Evolutionary conservation across 2,113 vertebrate genomes (phyloP).

Genomic region (Grantiella picta): DNA sequence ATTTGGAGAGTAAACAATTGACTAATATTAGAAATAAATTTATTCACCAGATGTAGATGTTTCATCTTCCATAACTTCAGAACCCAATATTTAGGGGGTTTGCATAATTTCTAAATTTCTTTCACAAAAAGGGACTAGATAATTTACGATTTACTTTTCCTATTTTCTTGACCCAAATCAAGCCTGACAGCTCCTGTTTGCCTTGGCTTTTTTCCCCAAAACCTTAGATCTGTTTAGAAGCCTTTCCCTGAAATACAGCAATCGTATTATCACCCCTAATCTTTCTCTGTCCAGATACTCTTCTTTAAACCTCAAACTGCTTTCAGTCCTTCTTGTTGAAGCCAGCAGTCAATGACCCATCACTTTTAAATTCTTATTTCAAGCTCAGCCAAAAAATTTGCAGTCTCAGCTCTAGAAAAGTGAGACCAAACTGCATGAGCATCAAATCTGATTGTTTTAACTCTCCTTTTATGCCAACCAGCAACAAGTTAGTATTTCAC

Average conservation of each 20-base stretch:
- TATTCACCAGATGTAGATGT: not conserved
- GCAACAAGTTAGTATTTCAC: not conserved
- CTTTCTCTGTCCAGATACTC: not conserved
- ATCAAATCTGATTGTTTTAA: not conserved
- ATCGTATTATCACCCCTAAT: not conserved
- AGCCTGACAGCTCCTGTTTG: not conserved
- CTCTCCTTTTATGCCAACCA: not conserved
- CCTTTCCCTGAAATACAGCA: not conserved
- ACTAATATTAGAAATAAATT: not conserved
- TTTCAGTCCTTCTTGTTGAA: not conserved
- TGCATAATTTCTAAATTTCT: not conserved
- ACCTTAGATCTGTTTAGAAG: not conserved
- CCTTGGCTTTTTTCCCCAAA: not conserved
- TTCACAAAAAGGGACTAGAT: not conserved
- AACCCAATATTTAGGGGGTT: not conserved
- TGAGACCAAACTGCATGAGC: not conserved
- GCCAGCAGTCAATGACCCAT: not conserved
- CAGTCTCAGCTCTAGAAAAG: not conserved
- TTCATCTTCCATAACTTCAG: not conserved
- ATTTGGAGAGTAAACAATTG: not conserved
- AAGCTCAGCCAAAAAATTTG: not conserved
- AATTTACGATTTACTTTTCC: not conserved
- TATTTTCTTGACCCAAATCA: not conserved
- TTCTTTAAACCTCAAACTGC: not conserved
- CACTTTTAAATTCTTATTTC: not conserved